Evolutionary conservation across 2,888 invertebrate genomes (phyloP), one percentile per base, ranked within the genome.

Genomic region (Trissoscelio sp.): DNA sequence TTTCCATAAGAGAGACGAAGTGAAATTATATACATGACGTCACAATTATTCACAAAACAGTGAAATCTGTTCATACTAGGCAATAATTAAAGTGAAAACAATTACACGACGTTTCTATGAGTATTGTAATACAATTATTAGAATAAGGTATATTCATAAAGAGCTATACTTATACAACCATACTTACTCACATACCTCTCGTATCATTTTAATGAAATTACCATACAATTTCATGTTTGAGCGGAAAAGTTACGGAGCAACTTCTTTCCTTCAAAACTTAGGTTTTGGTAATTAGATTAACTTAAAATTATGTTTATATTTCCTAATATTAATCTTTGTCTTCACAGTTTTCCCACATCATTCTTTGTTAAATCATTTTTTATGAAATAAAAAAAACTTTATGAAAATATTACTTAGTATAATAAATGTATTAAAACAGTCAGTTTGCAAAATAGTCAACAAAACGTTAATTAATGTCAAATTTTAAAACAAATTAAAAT

Each of bases 181-280:
- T 57, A 60, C 48, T 39, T 11, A 11, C 42, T 24, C 7, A 12
- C 11, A 22, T 44, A 48, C n/a, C 20, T 9, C 3, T 18, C 44
- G 14, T 31, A 9, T 34, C 46, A 39, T 24, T 48, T 46, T 51
- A 46, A 70, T 44, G 14, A 58, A 70, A 70, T 70, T 70, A 48
- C 58, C 58, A 70, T 58, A 70, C 28, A 51, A 51, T 60, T 70
- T 70, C 58, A 58, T 37, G 39, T 70, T 60, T 51, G 60, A 72
- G 42, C 51, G 48, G 46, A 70, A 58, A 70, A 70, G 58, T 70
- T 70, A 58, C 58, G 18, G 16, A 58, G 37, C 69, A 31, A 14
- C 48, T 70, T 48, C 39, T 70, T 70, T 48, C 58, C 22, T 24
- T n/a, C 20, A 20, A 37, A 70, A 58, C 24, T 58, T 58, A 51